A percentile compares a stretch with the other conserved stretches of the same genome.
phyloP scores from a whole-genome alignment of 2,888 invertebrate genomes.

The Leptothorax acervorum region DNA sequence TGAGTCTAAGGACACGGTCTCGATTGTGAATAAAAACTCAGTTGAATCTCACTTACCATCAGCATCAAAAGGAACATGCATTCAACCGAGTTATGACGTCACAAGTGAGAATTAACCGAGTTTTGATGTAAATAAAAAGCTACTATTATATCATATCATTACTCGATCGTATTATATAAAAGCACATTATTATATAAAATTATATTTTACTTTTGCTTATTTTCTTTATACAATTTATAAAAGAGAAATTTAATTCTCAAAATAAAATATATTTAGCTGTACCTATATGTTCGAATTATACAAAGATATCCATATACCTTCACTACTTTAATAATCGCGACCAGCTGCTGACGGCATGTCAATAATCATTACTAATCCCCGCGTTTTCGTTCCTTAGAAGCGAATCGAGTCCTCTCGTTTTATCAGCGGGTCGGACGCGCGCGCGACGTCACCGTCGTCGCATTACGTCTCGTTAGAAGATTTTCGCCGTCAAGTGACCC shows the following conservation, averaged over 20 bases:
- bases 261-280: neutral
- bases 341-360: neutral
- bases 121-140: too few species aligned
- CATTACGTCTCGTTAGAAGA: slow-evolving; percentile 72
- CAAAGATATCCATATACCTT: neutral
- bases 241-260: neutral
- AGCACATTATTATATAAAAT: neutral
- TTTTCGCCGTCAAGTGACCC: slow-evolving; percentile 68
- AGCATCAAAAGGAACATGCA: too few species aligned
- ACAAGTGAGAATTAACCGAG: too few species aligned
- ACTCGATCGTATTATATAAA: neutral
- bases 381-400: slow-evolving; percentile 21
- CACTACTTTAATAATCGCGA: slow-evolving; percentile 24
- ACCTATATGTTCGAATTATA: slow-evolving; percentile 2
- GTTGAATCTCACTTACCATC: too few species aligned
- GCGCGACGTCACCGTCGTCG: slow-evolving; percentile 57
- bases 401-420: slow-evolving; percentile 43
- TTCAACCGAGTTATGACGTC: too few species aligned
- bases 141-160: neutral
- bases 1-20: too few species aligned
- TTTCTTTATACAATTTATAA: neutral
- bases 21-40: too few species aligned
- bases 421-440: slow-evolving; percentile 16
- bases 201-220: neutral
- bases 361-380: slow-evolving; percentile 43